Evolutionary conservation across 2,113 vertebrate genomes (phyloP), one percentile per base, ranked within the genome.

Genomic region (Numenius arquata): DNA sequence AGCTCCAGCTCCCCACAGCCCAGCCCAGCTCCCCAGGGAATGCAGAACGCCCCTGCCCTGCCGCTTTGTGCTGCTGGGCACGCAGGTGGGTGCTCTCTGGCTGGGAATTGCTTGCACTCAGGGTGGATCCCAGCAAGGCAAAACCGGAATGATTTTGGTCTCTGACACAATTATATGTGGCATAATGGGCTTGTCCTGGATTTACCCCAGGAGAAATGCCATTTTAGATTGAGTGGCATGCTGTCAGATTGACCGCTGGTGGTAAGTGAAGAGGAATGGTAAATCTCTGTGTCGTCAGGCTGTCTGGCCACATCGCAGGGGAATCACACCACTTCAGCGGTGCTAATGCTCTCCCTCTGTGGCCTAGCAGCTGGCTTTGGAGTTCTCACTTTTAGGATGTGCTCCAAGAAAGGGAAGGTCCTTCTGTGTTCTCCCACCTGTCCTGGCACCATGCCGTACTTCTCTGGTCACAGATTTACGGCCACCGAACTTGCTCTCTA

Each of bases 301-400:
- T 91, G 93, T 74, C 95, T 94, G 84, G 63, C 71, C 2, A 9
- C 36, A 15, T 29, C 3, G 3, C 74, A 30, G 59, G 18, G 62
- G n/a, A 15, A 14, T 55, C 3, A 0, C 25, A 17, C 73, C 43
- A 2, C 30, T 65, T 47, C 25, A 26, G 40, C 0, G 1, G 1
- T 34, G 56, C 72, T 22, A 4, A 20, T 0, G 1, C 66, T 40
- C 15, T 32, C 76, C 12, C 59, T 76, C 30, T 0, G 0, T 56
- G 79, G 30, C 38, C 55, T 3, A 3, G 63, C 77, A 74, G 53
- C 90, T 68, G 53, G 10, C 52, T 66, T 34, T 62, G 56, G 61
- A 62, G 38, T 29, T 26, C 68, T 15, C 41, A 41, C 52, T 50
- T 71, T 83, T 10, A 27, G 63, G 80, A 92, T 50, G 58, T 50